phyloP scores from a whole-genome alignment of 2,888 invertebrate species.

The Baccha elongata region DNA sequence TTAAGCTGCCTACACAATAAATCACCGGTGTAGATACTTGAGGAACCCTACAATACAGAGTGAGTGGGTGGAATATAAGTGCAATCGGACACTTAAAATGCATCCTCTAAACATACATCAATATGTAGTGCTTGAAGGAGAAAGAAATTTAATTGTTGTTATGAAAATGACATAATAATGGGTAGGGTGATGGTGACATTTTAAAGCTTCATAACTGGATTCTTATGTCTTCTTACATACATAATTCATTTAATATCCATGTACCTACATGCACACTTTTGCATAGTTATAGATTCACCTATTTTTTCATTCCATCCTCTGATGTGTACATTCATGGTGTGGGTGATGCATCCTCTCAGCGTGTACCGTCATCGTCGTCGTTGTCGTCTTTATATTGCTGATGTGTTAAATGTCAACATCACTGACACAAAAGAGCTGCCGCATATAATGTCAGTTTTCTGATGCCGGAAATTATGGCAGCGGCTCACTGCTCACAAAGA shows the following conservation, averaged over 20 bases:
- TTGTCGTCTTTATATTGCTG: slow-evolving; percentile 58
- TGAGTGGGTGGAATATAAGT: slow-evolving; percentile 2
- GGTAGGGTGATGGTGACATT: not conserved
- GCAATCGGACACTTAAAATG: slow-evolving; percentile 19
- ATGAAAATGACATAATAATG: not conserved
- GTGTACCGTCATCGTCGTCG: slow-evolving; percentile 42
- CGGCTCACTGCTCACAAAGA: slow-evolving; percentile 16
- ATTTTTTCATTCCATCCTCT: slow-evolving; percentile 27
- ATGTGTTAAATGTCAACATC: slow-evolving; percentile 72
- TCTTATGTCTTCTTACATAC: not conserved
- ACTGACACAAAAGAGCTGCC: slow-evolving; percentile 63
- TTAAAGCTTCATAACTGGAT: not conserved
- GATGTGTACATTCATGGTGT: slow-evolving; percentile 25
- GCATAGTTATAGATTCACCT: not conserved
- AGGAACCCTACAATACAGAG: slow-evolving; percentile 8
- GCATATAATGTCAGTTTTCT: slow-evolving; percentile 53
- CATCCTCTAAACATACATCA: not conserved
- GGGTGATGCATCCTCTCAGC: slow-evolving; percentile 51
- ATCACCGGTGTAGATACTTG: not conserved
- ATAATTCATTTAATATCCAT: not conserved
- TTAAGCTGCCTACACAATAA: slow-evolving; percentile 4
- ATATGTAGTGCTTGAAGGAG: too few species aligned
- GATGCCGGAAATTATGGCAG: slow-evolving; percentile 65
- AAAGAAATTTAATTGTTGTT: slow-evolving; percentile 9
- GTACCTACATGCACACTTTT: not conserved